These are phyloP conservation scores for Parnassius smintheus DNA, from an alignment of 2,888 invertebrate genomes.

Conservation along the genomic window DNA sequence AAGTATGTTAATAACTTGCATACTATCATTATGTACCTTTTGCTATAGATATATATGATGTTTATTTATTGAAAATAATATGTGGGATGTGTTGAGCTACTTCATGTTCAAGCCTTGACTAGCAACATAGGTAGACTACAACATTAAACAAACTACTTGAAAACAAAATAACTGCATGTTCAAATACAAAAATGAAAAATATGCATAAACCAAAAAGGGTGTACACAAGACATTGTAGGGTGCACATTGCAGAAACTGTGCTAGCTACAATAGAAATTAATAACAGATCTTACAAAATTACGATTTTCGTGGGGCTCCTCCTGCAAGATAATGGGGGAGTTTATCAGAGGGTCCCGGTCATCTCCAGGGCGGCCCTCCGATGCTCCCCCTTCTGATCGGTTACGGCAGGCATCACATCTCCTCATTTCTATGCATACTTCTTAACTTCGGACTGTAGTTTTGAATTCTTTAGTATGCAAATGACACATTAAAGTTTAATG, in stretches of 20 bases:
- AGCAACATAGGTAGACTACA: constrained; percentile 18
- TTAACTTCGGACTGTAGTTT: constrained; percentile 66
- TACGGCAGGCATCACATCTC: constrained; percentile 68
- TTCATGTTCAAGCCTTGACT: neutral
- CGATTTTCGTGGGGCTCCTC: constrained; percentile 64
- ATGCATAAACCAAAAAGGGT: constrained; percentile 17
- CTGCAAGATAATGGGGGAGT: constrained; percentile 57
- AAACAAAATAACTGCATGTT: constrained; percentile 27
- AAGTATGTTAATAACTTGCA: constrained; percentile 12
- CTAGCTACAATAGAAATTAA: constrained; percentile 46
- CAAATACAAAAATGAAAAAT: constrained; percentile 34
- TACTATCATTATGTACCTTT: constrained; percentile 1
- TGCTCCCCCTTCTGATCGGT: constrained; percentile 60
- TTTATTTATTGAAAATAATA: neutral
- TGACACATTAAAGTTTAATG: constrained; percentile 24
- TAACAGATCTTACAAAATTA: constrained; percentile 63
- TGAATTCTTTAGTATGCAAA: constrained; percentile 51
- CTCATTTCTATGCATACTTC: constrained; percentile 78
- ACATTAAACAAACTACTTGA: constrained; percentile 9
- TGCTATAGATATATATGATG: neutral
- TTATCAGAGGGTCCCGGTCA: constrained; percentile 66
- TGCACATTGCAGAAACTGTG: constrained; percentile 41
- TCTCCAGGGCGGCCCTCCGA: constrained; percentile 44
- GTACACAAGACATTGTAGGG: constrained; percentile 30
- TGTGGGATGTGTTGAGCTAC: neutral